Percentiles rank a stretch among this genome's conserved stretches.
Evolutionary conservation across 2,797 vertebrate species (phyloP).

Genomic region (Danio kyathit): DNA sequence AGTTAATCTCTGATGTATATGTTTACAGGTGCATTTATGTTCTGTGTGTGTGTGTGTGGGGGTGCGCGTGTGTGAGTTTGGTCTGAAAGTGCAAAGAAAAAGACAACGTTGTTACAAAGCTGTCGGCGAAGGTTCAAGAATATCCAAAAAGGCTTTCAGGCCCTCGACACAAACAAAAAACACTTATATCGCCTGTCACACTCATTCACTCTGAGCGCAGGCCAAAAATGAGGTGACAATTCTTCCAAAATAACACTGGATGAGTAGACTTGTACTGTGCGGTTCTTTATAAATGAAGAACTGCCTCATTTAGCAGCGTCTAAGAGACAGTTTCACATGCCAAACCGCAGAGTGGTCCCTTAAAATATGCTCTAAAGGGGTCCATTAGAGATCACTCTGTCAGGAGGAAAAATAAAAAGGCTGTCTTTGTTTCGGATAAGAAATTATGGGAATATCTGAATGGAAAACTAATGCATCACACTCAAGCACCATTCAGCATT

Average conservation of each 20-base stretch:
- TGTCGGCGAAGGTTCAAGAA: not conserved
- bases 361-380: slow-evolving; percentile 23
- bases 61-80: not conserved
- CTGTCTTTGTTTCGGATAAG: slow-evolving; percentile 4
- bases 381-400: slow-evolving; percentile 32
- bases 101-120: not conserved
- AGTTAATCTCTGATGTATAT: not conserved
- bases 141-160: not conserved
- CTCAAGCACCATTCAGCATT: not conserved
- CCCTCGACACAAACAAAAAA: not conserved
- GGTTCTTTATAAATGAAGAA: slow-evolving; percentile 14
- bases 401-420: slow-evolving; percentile 6
- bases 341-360: slow-evolving; percentile 12
- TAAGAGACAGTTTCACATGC: slow-evolving; percentile 19
- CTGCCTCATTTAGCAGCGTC: slow-evolving; percentile 4
- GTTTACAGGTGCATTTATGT: not conserved
- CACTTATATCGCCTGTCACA: slow-evolving; percentile 34
- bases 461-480: slow-evolving; percentile 10
- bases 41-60: not conserved
- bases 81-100: not conserved
- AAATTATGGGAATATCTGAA: not conserved
- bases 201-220: slow-evolving; percentile 2
- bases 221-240: slow-evolving; percentile 15
- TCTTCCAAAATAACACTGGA: slow-evolving; percentile 1
- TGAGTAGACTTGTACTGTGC: not conserved